Conservation (phyloP, 2,797 vertebrate species). For the Lates japonicus region DNA sequence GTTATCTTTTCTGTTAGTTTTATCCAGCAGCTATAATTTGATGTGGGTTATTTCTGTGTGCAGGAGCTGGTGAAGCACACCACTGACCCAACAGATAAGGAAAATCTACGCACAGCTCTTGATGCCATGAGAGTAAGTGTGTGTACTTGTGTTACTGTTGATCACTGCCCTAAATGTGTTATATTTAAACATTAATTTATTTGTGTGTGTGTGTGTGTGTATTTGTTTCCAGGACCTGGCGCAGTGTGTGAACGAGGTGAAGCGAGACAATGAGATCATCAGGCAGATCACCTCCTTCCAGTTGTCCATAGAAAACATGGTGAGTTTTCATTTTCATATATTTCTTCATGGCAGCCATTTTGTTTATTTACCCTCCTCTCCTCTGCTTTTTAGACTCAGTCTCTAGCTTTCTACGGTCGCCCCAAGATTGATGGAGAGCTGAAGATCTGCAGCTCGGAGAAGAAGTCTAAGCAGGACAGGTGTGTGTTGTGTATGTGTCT, state of each 20-base stretch:
- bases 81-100: constrained; percentile 85
- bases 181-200: not conserved
- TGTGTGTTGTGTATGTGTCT: constrained; percentile 44
- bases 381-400: constrained; percentile 84
- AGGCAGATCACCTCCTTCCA: constrained; percentile 94
- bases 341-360: not conserved
- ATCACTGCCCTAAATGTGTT: not conserved
- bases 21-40: not conserved
- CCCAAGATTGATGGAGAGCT: constrained; percentile 96
- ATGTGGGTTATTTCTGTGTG: constrained; percentile 20
- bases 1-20: not conserved
- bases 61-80: constrained; percentile 94
- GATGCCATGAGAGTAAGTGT: constrained; percentile 92
- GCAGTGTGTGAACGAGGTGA: constrained; percentile 94
- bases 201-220: constrained; percentile 3
- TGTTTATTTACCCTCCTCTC: not conserved
- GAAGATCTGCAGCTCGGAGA: constrained; percentile 89
- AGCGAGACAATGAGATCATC: constrained; percentile 94
- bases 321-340: constrained; percentile 55
- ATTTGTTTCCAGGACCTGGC: constrained; percentile 89
- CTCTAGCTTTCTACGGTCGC: constrained; percentile 91
- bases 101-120: constrained; percentile 89
- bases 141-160: not conserved
- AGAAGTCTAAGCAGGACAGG: constrained; percentile 94
- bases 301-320: constrained; percentile 94